Base-by-base conservation (phyloP, 2,888 invertebrate genomes). In the Salpingus planirostris region DNA sequence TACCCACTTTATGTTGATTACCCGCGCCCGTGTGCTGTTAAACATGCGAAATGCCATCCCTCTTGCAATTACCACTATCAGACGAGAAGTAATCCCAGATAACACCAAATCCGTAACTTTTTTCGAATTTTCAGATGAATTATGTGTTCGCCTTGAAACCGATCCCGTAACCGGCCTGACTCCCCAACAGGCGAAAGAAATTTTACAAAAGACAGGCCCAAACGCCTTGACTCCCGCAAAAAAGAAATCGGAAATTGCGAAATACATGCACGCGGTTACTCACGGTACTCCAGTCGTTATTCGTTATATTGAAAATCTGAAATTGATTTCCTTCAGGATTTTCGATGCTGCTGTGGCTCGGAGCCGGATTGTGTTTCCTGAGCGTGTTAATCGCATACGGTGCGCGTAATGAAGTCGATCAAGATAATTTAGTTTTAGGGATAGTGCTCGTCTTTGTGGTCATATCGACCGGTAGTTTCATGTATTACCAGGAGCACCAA, bases 261-360 rank as follows among this genome's bases (percentile, higher is more conserved):
- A 76, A 68, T 71, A 83, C 52, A 62, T 76, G 36, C 72, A 71
- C 38, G 60, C 56, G 12, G 35, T 62, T 36, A 57, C 55, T 27
- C 54, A 56, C 15, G 62, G 57, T 51, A 41, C n/a, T n/a, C n/a
- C n/a, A 11, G 11, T 14, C n/a, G 14, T 11, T 25, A 6, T 3
- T 25, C 13, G 14, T 26, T 11, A 31, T 31, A 27, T 24, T 30
- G 28, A 15, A 25, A 13, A 13, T 68, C 68, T 18, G 18, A 18
- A 18, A 18, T n/a, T n/a, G 8, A 18, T 18, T 5, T 8, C 5
- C 49, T 63, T 78, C 55, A 62, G 89, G 89, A 7, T 90, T 90
- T 60, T 82, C 88, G 1, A 54, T 79, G 42, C 63, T 90, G 27
- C 70, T 90, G 40, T 90, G 89, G 88, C 63, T 78, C 29, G 86